Evolutionary conservation across 2,888 invertebrate genomes (phyloP).

Genomic region (Mylabris sibirica): DNA sequence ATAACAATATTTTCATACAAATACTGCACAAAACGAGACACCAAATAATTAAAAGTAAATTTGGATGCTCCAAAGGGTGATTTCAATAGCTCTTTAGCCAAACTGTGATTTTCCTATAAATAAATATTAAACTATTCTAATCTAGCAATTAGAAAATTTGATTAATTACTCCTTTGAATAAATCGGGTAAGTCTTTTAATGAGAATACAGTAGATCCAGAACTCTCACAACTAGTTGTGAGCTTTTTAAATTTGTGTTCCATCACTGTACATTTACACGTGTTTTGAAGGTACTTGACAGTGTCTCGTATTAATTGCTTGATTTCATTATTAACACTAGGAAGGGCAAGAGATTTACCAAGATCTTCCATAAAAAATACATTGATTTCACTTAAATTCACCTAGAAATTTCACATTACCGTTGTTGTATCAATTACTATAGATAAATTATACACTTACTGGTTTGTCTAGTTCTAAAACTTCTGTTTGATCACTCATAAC

Average conservation of each 20-base stretch:
- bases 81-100: constrained; percentile 54
- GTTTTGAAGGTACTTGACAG: constrained; percentile 63
- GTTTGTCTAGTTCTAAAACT: constrained; percentile 62
- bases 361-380: constrained; percentile 69
- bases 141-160: not conserved
- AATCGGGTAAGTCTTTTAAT: constrained; percentile 66
- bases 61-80: constrained; percentile 56
- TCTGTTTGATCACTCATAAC: constrained; percentile 64
- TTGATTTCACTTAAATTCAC: constrained; percentile 45
- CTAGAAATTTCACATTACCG: constrained; percentile 35
- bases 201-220: constrained; percentile 57
- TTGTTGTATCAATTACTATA: not conserved
- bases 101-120: constrained; percentile 51
- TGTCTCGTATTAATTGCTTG: constrained; percentile 61
- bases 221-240: constrained; percentile 59
- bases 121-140: constrained; percentile 13
- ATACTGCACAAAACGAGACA: constrained; percentile 31
- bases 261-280: constrained; percentile 61
- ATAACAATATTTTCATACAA: constrained; percentile 29
- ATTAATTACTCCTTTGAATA: constrained; percentile 54
- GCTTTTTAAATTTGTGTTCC: constrained; percentile 61
- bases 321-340: constrained; percentile 66
- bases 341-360: constrained; percentile 64
- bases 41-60: constrained; percentile 53
- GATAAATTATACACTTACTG: constrained; percentile 53